Conservation (phyloP, 2,797 vertebrate species). For the Nyctibius grandis region DNA sequence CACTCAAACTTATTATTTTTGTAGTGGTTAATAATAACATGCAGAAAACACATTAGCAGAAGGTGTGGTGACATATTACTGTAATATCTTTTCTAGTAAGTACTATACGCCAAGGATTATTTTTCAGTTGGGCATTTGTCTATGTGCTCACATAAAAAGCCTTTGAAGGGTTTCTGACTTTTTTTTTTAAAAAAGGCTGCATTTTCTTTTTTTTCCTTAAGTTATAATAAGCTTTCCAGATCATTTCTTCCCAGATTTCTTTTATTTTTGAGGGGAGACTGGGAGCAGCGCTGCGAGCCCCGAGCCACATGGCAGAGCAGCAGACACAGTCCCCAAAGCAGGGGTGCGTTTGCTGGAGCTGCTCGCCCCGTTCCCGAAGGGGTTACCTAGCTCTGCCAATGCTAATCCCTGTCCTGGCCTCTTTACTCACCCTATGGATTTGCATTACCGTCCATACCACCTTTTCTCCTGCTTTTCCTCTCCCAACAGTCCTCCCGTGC, state of each 20-base stretch:
- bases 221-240: neutral
- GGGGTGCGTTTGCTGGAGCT: neutral
- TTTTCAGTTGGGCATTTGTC: neutral
- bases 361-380: rapidly evolving
- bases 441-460: neutral
- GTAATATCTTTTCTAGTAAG: neutral
- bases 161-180: neutral
- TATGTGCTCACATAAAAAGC: neutral
- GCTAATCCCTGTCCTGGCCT: neutral
- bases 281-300: rapidly evolving
- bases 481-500: neutral
- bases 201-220: neutral
- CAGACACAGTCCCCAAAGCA: rapidly evolving
- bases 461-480: neutral
- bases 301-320: rapidly evolving
- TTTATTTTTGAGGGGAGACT: neutral
- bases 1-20: neutral
- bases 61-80: neutral
- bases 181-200: neutral
- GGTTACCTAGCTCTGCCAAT: neutral
- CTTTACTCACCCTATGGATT: neutral
- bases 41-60: neutral
- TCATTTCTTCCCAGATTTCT: neutral
- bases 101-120: neutral
- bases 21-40: neutral